These are phyloP conservation scores for Girardia tigrina DNA, from an alignment of 2,888 invertebrate genomes.

Conservation along the genomic window DNA sequence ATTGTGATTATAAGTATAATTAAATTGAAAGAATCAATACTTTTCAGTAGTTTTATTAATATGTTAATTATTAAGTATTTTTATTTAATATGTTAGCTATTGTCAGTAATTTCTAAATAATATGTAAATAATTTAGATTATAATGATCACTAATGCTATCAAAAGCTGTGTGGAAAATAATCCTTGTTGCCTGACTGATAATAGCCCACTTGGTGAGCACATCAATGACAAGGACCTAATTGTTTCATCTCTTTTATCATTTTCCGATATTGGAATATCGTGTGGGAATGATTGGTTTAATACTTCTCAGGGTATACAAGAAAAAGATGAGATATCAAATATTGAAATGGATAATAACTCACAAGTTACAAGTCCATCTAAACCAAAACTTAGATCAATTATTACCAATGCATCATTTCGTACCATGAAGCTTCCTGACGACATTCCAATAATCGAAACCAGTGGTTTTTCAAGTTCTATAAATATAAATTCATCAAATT, in stretches of 20 bases:
- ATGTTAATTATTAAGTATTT: too few species aligned
- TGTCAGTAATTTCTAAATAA: too few species aligned
- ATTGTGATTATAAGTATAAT: too few species aligned
- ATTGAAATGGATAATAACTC: background rate
- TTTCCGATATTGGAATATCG: background rate
- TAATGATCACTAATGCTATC: conserved; percentile 52
- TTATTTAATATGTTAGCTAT: too few species aligned
- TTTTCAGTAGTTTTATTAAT: too few species aligned
- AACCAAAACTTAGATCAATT: conserved; percentile 61
- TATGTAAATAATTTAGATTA: conserved; percentile 29
- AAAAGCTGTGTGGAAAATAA: conserved; percentile 68
- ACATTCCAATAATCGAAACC: conserved; percentile 39
- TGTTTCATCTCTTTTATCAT: background rate
- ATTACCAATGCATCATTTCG: conserved; percentile 95
- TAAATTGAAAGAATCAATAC: too few species aligned
- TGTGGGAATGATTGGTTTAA: conserved; percentile 15
- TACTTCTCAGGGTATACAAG: background rate
- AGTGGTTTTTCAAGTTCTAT: background rate
- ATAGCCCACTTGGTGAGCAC: conserved; percentile 69
- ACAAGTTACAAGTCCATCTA: conserved; percentile 3
- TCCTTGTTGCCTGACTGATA: conserved; percentile 65
- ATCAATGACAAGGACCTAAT: conserved; percentile 54
- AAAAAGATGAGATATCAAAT: background rate
- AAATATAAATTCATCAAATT: background rate
- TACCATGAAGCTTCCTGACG: conserved; percentile 84